These are phyloP conservation scores for Megalurothrips usitatus DNA, from an alignment of 2,888 invertebrate genomes.

Conservation along the genomic window DNA sequence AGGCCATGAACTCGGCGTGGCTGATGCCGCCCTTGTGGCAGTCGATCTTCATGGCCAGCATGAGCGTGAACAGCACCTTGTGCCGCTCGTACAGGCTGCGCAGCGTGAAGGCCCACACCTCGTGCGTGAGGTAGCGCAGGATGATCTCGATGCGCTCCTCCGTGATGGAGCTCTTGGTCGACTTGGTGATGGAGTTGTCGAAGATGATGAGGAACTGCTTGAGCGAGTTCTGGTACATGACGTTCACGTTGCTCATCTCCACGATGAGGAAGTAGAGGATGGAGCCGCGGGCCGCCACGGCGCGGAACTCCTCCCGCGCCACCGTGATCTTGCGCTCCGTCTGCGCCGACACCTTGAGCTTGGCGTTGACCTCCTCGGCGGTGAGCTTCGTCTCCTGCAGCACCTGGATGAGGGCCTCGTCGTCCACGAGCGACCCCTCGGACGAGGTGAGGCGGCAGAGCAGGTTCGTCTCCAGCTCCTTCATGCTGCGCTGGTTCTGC, in stretches of 20 bases:
- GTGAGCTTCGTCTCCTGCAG: conserved; percentile 81
- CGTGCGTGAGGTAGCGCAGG: conserved; percentile 80
- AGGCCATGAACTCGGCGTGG: conserved; percentile 88
- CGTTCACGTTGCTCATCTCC: conserved; percentile 94
- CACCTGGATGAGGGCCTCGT: conserved; percentile 88
- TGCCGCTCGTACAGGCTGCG: conserved; percentile 90
- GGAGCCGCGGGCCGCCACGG: conserved; percentile 90
- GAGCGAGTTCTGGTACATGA: conserved; percentile 95
- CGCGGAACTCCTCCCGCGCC: conserved; percentile 91
- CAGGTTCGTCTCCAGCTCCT: conserved; percentile 89
- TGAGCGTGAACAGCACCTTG: conserved; percentile 85
- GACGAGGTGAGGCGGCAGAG: conserved; percentile 88
- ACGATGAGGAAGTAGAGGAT: conserved; percentile 94
- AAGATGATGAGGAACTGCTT: conserved; percentile 92
- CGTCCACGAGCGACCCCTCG: conserved; percentile 87
- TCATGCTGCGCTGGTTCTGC: conserved; percentile 93
- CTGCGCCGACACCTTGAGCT: conserved; percentile 83
- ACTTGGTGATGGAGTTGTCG: conserved; percentile 88
- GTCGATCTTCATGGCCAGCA: conserved; percentile 94
- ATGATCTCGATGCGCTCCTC: conserved; percentile 85
- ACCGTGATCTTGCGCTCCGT: conserved; percentile 91
- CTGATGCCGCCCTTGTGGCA: conserved; percentile 74
- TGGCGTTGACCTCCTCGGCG: conserved; percentile 92
- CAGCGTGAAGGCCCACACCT: conserved; percentile 88
- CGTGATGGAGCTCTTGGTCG: conserved; percentile 76